phyloP scores from a whole-genome alignment of 2,797 vertebrate genomes.

The Esox masquinongy region DNA sequence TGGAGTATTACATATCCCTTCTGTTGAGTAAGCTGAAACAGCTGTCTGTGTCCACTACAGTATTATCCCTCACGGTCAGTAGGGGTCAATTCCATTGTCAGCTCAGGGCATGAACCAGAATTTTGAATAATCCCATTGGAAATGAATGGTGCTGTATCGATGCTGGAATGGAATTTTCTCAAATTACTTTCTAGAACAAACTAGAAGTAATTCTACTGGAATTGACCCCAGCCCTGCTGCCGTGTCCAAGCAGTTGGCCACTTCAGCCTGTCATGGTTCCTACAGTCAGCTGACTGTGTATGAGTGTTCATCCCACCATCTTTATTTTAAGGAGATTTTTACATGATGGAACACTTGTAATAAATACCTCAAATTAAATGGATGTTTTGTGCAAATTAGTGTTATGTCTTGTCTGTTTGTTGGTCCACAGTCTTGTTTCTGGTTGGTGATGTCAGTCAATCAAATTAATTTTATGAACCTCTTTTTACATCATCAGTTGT shows the following conservation, averaged over 20 bases:
- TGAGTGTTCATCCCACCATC: conserved; percentile 29
- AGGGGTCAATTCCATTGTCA: neutral
- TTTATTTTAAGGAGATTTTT: conserved; percentile 48
- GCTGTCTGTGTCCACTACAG: conserved; percentile 17
- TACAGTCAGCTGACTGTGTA: conserved; percentile 18
- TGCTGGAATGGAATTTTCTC: neutral
- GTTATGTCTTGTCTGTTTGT: neutral
- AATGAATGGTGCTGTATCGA: neutral
- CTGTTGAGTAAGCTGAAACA: neutral
- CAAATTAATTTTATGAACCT: too few species aligned
- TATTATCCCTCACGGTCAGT: neutral
- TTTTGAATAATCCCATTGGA: neutral
- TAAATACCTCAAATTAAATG: conserved; percentile 66
- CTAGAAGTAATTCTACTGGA: neutral
- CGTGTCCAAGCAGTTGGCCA: neutral
- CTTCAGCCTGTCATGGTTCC: neutral
- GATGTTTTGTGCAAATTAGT: conserved; percentile 38
- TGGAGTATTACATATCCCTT: conserved; percentile 37
- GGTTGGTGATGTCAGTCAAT: neutral
- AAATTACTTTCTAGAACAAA: neutral
- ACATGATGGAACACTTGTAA: conserved; percentile 44
- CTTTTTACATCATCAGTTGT: too few species aligned
- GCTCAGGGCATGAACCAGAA: neutral
- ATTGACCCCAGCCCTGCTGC: neutral
- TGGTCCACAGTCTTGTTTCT: neutral